Evolutionary conservation across 1,140 invertebrate genomes (phyloP), one percentile per base, ranked within the genome.

Genomic region (Lepidotrigona ventralis): DNA sequence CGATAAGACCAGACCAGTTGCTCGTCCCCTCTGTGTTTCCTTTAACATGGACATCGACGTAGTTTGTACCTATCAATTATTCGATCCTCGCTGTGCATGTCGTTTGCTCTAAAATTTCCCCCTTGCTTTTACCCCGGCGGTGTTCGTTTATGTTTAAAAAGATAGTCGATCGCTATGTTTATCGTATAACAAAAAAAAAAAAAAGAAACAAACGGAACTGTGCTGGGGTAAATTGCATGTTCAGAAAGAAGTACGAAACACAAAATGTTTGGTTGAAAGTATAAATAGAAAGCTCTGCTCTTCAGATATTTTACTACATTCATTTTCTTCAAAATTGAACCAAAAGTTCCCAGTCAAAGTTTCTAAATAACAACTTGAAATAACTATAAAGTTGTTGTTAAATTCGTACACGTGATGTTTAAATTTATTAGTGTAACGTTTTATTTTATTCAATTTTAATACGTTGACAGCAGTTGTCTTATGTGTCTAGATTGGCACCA

Each of bases 41-140:
- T 85, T 78, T 83, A 71, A 56, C 68, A 71, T 79, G 76, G 85
- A 77, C 85, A 80, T 63, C 86, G 81, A 90, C 86, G 91, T 85
- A 86, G 83, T 84, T 77, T 64, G 53, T 70, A 83, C 63, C 85
- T 79, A 92, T 93, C 86, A 92, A 93, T 92, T 92, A 93, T 92
- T 92, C 86, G 79, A 86, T 86, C 73, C 82, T 58, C 54, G 64
- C 66, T 71, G 72, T 78, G 73, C 75, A 23, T 63, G 64, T 79
- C 73, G 68, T 73, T n/a, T 29, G 63, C 33, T 85, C 54, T 63
- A 71, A 85, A 71, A 73, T 33, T 39, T 70, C 33, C 39, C 39
- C 79, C 46, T 54, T 33, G 17, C 29, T 26, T 53, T 70, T 69
- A 26, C 46, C 23, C n/a, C 26, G 12, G 17, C 29, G 23, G 39